Conservation (phyloP, 2,113 vertebrate genomes). For the Recurvirostra avosetta region DNA sequence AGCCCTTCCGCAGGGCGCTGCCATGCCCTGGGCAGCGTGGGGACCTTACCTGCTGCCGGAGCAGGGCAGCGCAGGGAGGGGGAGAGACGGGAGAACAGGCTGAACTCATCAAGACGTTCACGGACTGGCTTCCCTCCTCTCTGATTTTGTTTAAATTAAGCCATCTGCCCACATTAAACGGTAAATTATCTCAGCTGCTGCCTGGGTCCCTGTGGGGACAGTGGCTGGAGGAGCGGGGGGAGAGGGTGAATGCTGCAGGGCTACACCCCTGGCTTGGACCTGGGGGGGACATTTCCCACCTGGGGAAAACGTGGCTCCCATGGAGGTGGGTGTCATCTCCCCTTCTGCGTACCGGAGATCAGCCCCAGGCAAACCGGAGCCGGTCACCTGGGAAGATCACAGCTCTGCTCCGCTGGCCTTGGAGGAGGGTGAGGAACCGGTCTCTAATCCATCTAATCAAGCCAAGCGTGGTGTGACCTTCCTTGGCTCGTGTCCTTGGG, state of each 20-base stretch:
- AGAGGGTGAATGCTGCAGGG: background rate
- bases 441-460: background rate
- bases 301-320: fast-evolving
- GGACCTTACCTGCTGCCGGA: background rate
- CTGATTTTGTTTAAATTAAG: conserved; percentile 65
- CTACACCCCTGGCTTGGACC: background rate
- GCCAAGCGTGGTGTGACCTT: background rate
- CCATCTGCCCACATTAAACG: conserved; percentile 68
- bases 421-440: background rate
- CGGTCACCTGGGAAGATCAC: background rate
- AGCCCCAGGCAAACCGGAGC: background rate
- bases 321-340: background rate
- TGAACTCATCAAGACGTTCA: background rate
- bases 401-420: background rate
- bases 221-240: background rate
- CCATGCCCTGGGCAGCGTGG: fast-evolving
- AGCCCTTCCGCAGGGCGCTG: background rate
- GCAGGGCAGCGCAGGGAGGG: background rate
- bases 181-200: conserved; percentile 58
- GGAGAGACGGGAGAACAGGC: background rate
- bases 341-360: fast-evolving
- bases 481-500: background rate
- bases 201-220: background rate
- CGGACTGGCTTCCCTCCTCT: background rate
- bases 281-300: too few species aligned